Base-by-base conservation (phyloP, 2,888 invertebrate species). In the Caenorhabditis virilis region DNA sequence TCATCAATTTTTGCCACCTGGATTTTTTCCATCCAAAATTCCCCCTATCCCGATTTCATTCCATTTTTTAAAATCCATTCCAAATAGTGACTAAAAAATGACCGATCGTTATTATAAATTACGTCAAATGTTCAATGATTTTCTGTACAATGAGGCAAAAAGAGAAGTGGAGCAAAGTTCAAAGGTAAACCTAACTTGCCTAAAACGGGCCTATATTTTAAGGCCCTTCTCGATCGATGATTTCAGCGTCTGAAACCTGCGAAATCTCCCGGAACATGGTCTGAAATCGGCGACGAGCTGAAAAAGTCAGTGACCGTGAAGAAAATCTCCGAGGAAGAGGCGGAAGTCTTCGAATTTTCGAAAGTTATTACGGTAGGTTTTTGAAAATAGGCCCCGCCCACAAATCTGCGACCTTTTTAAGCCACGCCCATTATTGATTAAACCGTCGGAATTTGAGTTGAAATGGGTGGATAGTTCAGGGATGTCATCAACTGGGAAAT, bases 61-160 rank as follows among this genome's bases (percentile, higher is more conserved):
- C n/a, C n/a, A n/a, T n/a, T n/a, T n/a, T n/a, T n/a, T n/a, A n/a
- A n/a, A n/a, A n/a, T n/a, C n/a, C n/a, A n/a, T n/a, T n/a, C n/a
- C n/a, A n/a, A 26, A 23, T 4, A 45, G 11, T 4, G 5, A 30
- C 9, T 15, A 5, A 7, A 50, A 18, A 30, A 62, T 62, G 62
- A 16, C 16, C n/a, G 62, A 62, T 57, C 46, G 52, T 39, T 36
- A 62, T 48, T 62, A 55, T 43, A 62, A 62, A 27, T 26, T 56
- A 15, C 52, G 56, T 30, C 56, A 62, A 48, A 48, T 46, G 43
- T 62, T 57, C 38, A 48, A 53, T 42, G 62, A 62, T 42, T 62
- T 53, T 52, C 49, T 62, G 55, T 55, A 62, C 18, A 36, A 16
- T n/a, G 56, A 55, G n/a, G n/a, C 33, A 15, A 46, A 23, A 42